Base-by-base conservation (phyloP, 2,113 vertebrate genomes). In the Zeus faber region DNA sequence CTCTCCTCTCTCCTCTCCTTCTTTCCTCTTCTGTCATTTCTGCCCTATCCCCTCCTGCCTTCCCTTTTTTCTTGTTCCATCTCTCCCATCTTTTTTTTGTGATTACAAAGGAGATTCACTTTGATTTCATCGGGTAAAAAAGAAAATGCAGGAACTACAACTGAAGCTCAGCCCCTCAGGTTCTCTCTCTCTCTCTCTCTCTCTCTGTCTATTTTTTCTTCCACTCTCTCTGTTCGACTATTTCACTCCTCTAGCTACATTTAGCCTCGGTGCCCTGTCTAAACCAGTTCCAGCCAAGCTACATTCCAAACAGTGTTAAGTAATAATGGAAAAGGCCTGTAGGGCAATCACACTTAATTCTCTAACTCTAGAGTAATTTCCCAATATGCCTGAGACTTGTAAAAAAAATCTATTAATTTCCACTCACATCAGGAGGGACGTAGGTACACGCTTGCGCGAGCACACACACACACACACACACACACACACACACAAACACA, bases 351-450 rank as follows among this genome's bases (percentile, higher is more conserved):
- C 50, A 67, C 35, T 60, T 80, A 33, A 77, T 75, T 70, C 70
- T 69, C 65, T 51, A 56, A 48, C 54, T 67, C 46, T 76, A n/a
- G n/a, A n/a, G n/a, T n/a, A 61, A 81, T 84, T 78, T 80, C 76
- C 72, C 79, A 68, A 48, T 50, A 50, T 47, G 4, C 59, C 53
- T 26, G 4, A 0, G 16, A 69, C 9, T 3, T 46, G 4, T 2
- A n/a, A 47, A 55, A 67, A 70, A 56, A 66, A 44, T 49, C 49
- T 49, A 77, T 76, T 70, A 40, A 66, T 62, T 68, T 56, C 23
- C 23, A 40, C 43, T 59, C 60, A 76, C 50, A 47, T 50, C 35
- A 33, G 29, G 16, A 55, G 18, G 46, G 18, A 48, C 9, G 23
- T 27, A 50, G 43, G 10, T 21, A 22, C 21, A 22, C 20, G 11